Conservation (phyloP, 2,888 invertebrate genomes). For the Charanyca ferruginea region DNA sequence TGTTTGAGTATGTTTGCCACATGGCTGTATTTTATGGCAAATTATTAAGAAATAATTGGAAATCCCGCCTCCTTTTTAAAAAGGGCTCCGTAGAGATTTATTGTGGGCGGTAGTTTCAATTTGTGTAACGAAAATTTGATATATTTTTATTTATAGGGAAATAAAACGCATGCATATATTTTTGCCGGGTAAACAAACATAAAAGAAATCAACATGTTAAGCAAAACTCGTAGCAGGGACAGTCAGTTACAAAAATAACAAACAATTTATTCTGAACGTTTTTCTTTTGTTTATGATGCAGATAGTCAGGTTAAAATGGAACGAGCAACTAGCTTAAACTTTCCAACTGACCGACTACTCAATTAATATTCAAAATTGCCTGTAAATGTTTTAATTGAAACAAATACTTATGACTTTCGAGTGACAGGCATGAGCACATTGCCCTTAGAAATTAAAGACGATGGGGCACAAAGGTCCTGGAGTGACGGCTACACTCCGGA, state of each 20-base stretch:
- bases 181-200: slow-evolving; percentile 2
- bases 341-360: too few species aligned
- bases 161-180: slow-evolving; percentile 16
- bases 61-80: slow-evolving; percentile 56
- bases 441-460: too few species aligned
- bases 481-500: too few species aligned
- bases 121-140: slow-evolving; percentile 53
- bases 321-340: too few species aligned
- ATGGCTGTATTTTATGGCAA: slow-evolving; percentile 71
- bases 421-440: too few species aligned
- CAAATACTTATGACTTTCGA: too few species aligned
- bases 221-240: background rate
- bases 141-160: slow-evolving; percentile 54
- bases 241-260: background rate
- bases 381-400: too few species aligned
- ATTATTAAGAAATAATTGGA: slow-evolving; percentile 70
- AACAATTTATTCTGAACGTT: too few species aligned
- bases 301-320: too few species aligned
- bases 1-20: slow-evolving; percentile 64
- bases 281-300: too few species aligned
- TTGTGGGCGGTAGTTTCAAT: slow-evolving; percentile 58
- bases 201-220: background rate
- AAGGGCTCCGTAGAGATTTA: slow-evolving; percentile 58
- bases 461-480: too few species aligned
- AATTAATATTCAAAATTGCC: too few species aligned